phyloP scores from a whole-genome alignment of 2,797 vertebrate genomes.

The Mycteria americana region DNA sequence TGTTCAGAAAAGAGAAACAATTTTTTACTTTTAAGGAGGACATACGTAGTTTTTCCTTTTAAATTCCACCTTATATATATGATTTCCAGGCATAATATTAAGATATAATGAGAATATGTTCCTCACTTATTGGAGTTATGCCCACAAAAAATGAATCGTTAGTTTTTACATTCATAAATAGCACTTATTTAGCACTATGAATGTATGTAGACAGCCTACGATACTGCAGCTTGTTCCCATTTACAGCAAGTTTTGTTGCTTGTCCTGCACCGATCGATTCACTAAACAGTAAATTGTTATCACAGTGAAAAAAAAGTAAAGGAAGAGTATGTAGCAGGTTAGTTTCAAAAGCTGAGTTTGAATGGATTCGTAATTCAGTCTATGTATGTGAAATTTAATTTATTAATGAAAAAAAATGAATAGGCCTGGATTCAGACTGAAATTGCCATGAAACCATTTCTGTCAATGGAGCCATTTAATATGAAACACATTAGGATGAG shows the following conservation, averaged over 20 bases:
- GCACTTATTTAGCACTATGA: not conserved
- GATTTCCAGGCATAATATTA: slow-evolving; percentile 38
- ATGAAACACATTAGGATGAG: not conserved
- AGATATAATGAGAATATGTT: not conserved
- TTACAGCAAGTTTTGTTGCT: not conserved
- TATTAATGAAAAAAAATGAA: not conserved
- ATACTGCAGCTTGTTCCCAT: not conserved
- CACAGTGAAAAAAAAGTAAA: not conserved
- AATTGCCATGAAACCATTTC: not conserved
- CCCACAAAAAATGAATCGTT: not conserved
- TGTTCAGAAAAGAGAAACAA: not conserved
- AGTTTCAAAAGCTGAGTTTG: not conserved
- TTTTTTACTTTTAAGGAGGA: not conserved
- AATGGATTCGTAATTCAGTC: not conserved
- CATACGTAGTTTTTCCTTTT: slow-evolving; percentile 16
- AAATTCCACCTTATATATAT: not conserved
- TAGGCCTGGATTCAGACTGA: not conserved
- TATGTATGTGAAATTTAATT: not conserved
- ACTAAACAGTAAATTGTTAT: not conserved
- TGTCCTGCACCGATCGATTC: not conserved
- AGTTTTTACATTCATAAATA: not conserved
- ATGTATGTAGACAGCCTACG: not conserved
- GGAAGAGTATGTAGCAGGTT: not conserved
- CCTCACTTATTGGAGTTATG: not conserved
- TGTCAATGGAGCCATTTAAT: not conserved